A percentile compares a stretch with the other conserved stretches of the same genome.
Conservation (phyloP, 2,797 vertebrate species). For the Remorina albescens region DNA sequence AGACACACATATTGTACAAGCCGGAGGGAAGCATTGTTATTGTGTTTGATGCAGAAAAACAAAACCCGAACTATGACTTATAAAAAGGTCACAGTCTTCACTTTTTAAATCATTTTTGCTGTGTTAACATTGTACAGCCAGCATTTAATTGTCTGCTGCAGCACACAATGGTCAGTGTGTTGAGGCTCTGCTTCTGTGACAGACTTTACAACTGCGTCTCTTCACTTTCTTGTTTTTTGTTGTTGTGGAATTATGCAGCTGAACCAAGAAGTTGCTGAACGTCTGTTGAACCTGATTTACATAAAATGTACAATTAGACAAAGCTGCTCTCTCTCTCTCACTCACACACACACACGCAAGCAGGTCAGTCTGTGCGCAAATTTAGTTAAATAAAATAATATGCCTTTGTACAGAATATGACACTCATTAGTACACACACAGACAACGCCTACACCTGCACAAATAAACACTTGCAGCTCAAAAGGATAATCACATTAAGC, state of each 20-base stretch:
- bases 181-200: neutral
- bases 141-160: neutral
- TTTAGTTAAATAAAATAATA: neutral
- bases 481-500: too few species aligned
- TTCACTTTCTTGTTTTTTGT: neutral
- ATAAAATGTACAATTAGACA: slow-evolving; percentile 26
- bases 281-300: slow-evolving; percentile 30
- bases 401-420: neutral
- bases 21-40: slow-evolving; percentile 12
- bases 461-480: neutral
- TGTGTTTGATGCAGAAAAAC: slow-evolving; percentile 5
- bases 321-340: too few species aligned
- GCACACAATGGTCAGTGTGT: neutral
- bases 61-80: neutral
- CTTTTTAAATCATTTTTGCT: neutral
- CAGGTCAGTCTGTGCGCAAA: neutral
- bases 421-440: neutral
- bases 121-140: slow-evolving; percentile 8
- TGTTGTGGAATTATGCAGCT: slow-evolving; percentile 5
- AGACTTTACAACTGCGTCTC: neutral
- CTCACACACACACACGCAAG: neutral
- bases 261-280: slow-evolving; percentile 9
- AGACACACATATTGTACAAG: slow-evolving; percentile 17
- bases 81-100: neutral
- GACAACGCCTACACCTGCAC: neutral